phyloP scores from a whole-genome alignment of 2,888 invertebrate genomes.

The Psylliodes chrysocephalus region DNA sequence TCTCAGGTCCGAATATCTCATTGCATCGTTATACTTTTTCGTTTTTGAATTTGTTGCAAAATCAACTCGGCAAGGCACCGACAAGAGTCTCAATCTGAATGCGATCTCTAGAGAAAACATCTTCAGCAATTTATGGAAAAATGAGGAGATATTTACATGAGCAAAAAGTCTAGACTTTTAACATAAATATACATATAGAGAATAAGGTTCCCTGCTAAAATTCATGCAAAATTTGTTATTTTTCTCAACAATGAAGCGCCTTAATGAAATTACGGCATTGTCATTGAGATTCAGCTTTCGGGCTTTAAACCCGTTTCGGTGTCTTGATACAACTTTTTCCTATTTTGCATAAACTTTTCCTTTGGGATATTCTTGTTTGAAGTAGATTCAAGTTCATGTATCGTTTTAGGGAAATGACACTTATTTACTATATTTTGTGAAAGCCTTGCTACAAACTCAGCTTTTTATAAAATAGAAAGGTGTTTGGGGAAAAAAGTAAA shows the following conservation, averaged over 20 bases:
- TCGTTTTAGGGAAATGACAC: neutral
- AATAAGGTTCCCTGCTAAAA: conserved; percentile 17
- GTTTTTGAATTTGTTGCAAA: conserved; percentile 7
- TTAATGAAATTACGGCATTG: conserved; percentile 36
- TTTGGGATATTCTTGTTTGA: neutral
- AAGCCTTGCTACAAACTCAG: neutral
- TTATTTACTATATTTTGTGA: neutral
- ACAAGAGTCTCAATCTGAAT: conserved; percentile 21
- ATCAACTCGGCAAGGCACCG: conserved; percentile 6
- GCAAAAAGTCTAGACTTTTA: conserved; percentile 34
- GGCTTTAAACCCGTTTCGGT: conserved; percentile 23
- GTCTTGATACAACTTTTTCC: conserved; percentile 26
- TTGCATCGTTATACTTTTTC: conserved; percentile 1
- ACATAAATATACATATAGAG: conserved; percentile 36
- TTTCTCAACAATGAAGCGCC: conserved; percentile 26
- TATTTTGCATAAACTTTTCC: conserved; percentile 26
- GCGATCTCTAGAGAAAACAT: conserved; percentile 43
- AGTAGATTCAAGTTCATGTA: conserved; percentile 1
- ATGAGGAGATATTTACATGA: conserved; percentile 32
- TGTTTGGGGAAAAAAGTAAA: too few relatives aligned
- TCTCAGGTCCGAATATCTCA: neutral
- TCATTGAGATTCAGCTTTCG: conserved; percentile 36
- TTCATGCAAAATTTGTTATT: conserved; percentile 30
- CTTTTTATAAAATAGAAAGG: neutral
- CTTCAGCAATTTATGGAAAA: conserved; percentile 40